Evolutionary conservation across 2,888 invertebrate genomes (phyloP).

Genomic region (Hypselothyrea guttata): DNA sequence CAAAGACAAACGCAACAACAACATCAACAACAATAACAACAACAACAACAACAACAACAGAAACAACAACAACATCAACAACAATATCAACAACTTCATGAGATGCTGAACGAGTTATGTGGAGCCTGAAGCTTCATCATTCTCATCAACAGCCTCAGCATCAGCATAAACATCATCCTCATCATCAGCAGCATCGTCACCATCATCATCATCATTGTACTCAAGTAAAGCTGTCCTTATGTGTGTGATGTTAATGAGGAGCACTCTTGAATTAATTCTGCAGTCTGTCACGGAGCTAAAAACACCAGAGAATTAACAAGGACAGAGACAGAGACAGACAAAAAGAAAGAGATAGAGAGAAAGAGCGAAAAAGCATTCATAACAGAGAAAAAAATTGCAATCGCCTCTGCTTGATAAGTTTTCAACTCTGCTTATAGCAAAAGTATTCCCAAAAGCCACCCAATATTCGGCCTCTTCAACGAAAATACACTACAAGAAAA

Average conservation of each 20-base stretch:
- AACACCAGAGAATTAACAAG: conserved; percentile 2
- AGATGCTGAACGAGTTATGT: conserved; percentile 51
- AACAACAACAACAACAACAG: conserved; percentile 24
- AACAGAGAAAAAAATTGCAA: conserved; percentile 1
- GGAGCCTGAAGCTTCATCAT: conserved; percentile 30
- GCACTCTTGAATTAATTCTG: conserved; percentile 55
- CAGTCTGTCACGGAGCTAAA: conserved; percentile 38
- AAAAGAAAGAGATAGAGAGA: not conserved
- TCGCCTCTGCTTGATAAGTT: conserved; percentile 13
- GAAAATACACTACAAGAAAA: not conserved
- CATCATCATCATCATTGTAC: conserved; percentile 22
- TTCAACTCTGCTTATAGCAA: no score
- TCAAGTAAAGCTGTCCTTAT: conserved; percentile 15
- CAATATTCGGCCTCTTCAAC: not conserved
- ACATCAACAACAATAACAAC: conserved; percentile 16
- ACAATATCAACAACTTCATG: conserved; percentile 30
- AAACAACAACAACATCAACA: conserved; percentile 24
- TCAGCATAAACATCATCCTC: conserved; percentile 7
- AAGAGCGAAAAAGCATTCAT: not conserved
- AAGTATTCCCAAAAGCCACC: conserved; percentile 8
- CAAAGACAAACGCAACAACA: conserved; percentile 14
- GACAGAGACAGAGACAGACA: not conserved
- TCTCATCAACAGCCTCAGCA: conserved; percentile 13
- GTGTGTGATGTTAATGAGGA: conserved; percentile 58
- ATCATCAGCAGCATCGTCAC: conserved; percentile 11